phyloP scores from a whole-genome alignment of 2,113 vertebrate genomes.

The Calyptomena viridis region DNA sequence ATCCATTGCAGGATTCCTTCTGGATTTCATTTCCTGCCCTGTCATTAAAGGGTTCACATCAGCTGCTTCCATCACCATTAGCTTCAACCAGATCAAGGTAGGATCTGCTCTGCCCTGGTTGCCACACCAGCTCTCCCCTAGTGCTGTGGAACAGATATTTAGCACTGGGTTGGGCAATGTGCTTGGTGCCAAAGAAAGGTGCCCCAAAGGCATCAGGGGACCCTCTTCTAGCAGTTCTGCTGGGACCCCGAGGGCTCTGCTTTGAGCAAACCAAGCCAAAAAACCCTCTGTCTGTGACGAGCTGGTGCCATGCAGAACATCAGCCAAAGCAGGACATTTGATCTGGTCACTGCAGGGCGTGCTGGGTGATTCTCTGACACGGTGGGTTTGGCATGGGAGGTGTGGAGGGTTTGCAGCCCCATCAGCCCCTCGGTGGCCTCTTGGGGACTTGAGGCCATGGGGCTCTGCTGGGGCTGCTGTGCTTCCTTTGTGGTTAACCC shows the following conservation, averaged over 20 bases:
- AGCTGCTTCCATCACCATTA: constrained; percentile 89
- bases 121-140: fast-evolving
- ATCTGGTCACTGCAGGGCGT: not conserved
- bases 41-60: constrained; percentile 96
- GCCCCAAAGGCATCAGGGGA: not conserved
- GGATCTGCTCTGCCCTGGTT: not conserved
- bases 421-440: not conserved
- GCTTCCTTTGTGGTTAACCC: constrained; percentile 65
- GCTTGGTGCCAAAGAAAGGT: not conserved
- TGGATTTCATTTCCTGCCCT: constrained; percentile 93
- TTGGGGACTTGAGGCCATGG: not conserved
- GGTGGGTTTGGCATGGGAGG: not conserved
- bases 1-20: constrained; percentile 81
- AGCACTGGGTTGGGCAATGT: fast-evolving
- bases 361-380: not conserved
- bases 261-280: not conserved
- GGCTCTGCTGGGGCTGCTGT: not conserved
- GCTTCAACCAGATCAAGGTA: constrained; percentile 94
- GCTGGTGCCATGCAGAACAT: not conserved
- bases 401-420: not conserved
- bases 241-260: not conserved
- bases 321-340: not conserved
- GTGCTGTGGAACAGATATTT: not conserved
- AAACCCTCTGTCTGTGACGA: not conserved
- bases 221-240: not conserved